A percentile compares a stretch with the other conserved stretches of the same genome.
Conservation (phyloP, 1,140 invertebrate species). For the Nasonia vitripennis region DNA sequence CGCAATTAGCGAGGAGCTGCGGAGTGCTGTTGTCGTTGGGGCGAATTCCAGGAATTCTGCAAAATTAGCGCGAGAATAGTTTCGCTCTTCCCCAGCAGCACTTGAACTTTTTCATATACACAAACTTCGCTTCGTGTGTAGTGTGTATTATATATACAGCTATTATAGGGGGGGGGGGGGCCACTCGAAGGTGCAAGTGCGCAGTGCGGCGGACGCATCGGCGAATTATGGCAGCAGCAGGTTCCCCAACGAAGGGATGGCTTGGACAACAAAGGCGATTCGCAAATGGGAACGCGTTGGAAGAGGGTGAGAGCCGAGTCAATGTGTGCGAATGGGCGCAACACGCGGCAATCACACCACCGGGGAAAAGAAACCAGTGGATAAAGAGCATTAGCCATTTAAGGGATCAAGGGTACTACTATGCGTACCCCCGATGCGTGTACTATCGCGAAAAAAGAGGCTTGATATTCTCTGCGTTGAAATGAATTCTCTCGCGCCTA, state of each 20-base stretch:
- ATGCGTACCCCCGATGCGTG: background rate
- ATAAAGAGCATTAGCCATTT: conserved; percentile 12
- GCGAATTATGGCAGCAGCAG: background rate
- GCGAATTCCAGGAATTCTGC: background rate
- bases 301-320: background rate
- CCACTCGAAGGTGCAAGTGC: background rate
- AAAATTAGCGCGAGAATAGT: background rate
- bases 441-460: conserved; percentile 15
- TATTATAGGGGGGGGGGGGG: too few species aligned
- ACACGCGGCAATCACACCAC: too few species aligned
- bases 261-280: background rate
- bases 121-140: background rate
- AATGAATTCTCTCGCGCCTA: too few species aligned
- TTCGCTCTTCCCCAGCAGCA: background rate
- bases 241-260: background rate
- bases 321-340: background rate
- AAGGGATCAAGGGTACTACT: conserved; percentile 19
- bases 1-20: background rate
- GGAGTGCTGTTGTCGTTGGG: background rate
- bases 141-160: background rate
- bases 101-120: background rate
- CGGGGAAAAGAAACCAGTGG: conserved; percentile 35
- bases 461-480: background rate
- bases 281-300: background rate
- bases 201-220: background rate